These are phyloP conservation scores for Orientallactaga sibirica DNA, from an alignment of 2,797 vertebrate species.

Conservation along the genomic window DNA sequence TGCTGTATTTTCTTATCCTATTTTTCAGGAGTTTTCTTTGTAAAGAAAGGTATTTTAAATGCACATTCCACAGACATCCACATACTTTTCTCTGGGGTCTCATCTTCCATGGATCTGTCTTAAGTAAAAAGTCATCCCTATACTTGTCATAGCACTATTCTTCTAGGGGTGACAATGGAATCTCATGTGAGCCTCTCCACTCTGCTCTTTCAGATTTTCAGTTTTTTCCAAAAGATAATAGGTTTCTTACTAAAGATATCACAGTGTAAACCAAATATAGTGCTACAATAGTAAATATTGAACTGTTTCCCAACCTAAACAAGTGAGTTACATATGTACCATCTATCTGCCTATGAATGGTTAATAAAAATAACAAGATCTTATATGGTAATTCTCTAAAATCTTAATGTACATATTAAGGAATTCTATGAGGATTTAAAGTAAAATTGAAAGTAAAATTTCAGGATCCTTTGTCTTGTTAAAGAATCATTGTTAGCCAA, in stretches of 20 bases:
- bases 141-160: not conserved
- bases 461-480: slow-evolving; percentile 28
- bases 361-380: slow-evolving; percentile 16
- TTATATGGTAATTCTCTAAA: not conserved
- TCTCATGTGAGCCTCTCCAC: not conserved
- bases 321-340: not conserved
- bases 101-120: not conserved
- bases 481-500: slow-evolving; percentile 42
- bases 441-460: slow-evolving; percentile 42
- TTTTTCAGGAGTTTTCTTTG: not conserved
- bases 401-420: slow-evolving; percentile 30
- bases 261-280: not conserved
- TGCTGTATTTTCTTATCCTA: not conserved
- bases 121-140: not conserved
- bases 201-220: slow-evolving; percentile 2
- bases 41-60: not conserved
- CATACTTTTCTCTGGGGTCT: not conserved
- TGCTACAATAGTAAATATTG: not conserved
- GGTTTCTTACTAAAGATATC: not conserved
- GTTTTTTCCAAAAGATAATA: not conserved
- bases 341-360: not conserved
- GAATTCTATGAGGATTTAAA: not conserved
- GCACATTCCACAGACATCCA: not conserved
- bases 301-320: not conserved
- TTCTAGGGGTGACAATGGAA: slow-evolving; percentile 4